Evolutionary conservation across 2,888 invertebrate species (phyloP).

Genomic region (Sphinx pinastri): DNA sequence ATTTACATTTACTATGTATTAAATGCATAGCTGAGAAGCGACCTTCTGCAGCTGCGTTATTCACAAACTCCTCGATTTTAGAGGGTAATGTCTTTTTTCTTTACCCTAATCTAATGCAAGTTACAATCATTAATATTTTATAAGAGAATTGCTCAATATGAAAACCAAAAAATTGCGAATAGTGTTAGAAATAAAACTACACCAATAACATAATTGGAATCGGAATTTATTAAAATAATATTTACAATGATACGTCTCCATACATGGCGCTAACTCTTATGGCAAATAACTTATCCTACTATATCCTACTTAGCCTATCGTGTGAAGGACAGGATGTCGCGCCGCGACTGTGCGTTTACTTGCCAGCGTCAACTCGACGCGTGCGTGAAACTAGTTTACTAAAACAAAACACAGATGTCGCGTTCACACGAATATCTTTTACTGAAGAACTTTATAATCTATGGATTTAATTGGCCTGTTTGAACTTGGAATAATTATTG

Average conservation of each 20-base stretch:
- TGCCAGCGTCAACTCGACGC: slow-evolving; percentile 7
- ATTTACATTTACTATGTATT: no score
- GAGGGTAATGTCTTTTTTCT: no score
- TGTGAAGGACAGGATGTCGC: slow-evolving; percentile 17
- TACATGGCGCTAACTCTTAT: slow-evolving; percentile 23
- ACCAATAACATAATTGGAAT: slow-evolving; percentile 39
- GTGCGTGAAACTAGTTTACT: slow-evolving; percentile 2
- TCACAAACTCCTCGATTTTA: no score
- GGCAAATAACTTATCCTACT: slow-evolving; percentile 23
- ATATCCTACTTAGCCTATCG: slow-evolving; percentile 20
- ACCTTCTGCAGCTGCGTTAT: no score
- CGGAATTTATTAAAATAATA: slow-evolving; percentile 40
- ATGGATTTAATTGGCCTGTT: not conserved
- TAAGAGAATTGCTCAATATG: no score
- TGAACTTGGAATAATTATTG: not conserved
- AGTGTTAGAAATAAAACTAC: slow-evolving; percentile 31
- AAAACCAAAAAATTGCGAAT: no score
- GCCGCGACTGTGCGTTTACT: slow-evolving; percentile 6
- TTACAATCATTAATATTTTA: no score
- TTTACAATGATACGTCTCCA: slow-evolving; percentile 33
- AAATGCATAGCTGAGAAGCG: no score
- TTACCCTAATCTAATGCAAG: no score
- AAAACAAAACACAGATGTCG: slow-evolving; percentile 14
- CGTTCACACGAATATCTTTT: slow-evolving; percentile 8
- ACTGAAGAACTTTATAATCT: slow-evolving; percentile 8